Percentiles rank a stretch among this genome's conserved stretches.
phyloP scores from a whole-genome alignment of 2,888 invertebrate genomes.

The Hypomecis atomaria region DNA sequence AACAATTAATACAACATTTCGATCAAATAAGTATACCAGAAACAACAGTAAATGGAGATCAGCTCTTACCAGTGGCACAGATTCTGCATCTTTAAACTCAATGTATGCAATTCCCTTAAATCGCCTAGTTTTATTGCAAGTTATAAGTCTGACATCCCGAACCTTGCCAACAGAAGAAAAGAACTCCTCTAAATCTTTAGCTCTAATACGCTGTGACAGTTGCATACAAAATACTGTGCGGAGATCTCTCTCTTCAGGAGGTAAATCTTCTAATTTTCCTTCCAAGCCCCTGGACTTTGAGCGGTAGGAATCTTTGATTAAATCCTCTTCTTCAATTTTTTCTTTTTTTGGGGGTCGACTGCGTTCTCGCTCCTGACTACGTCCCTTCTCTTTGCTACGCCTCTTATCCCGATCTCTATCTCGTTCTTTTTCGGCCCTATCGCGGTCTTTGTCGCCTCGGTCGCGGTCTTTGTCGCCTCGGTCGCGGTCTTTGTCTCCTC shows the following conservation, averaged over 20 bases:
- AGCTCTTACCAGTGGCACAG: conserved; percentile 93
- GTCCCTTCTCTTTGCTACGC: conserved; percentile 60
- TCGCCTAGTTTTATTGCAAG: conserved; percentile 98
- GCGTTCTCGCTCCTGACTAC: conserved; percentile 62
- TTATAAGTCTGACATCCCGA: conserved; percentile 98
- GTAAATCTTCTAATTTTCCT: conserved; percentile 89
- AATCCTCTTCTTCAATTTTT: conserved; percentile 66
- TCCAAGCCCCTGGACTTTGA: conserved; percentile 82
- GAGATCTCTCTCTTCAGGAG: conserved; percentile 99
- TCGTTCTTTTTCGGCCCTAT: conserved; percentile 69
- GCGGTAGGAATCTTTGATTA: conserved; percentile 64
- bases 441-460: conserved; percentile 70
- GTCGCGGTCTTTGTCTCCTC: conserved; percentile 69
- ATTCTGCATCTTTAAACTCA: conserved; percentile 99
- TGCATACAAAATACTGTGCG: conserved; percentile 99
- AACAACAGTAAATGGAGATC: not conserved
- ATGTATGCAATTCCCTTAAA: conserved; percentile 99
- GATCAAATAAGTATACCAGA: not conserved
- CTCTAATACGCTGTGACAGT: conserved; percentile 96
- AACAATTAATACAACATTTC: conserved; percentile 4
- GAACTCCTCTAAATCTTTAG: conserved; percentile 98
- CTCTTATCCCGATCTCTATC: conserved; percentile 61
- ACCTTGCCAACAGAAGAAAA: conserved; percentile 99
- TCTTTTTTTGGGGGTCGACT: conserved; percentile 64
- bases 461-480: conserved; percentile 57